Conservation (phyloP, 2,888 invertebrate genomes). For the Himalopsyche tibetana region DNA sequence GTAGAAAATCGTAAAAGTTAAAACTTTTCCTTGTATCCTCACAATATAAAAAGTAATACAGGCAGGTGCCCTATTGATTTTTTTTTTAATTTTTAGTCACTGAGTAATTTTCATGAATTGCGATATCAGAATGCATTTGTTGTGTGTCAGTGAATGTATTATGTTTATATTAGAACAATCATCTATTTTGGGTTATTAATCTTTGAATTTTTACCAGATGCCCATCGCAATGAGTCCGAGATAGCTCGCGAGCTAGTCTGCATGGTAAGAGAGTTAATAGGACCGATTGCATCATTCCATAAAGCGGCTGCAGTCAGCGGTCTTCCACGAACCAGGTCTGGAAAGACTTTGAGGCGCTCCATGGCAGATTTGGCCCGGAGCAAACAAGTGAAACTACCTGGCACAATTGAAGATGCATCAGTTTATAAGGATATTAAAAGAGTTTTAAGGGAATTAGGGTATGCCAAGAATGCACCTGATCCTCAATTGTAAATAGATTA, state of each 20-base stretch:
- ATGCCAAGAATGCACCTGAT: constrained; percentile 84
- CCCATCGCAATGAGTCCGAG: constrained; percentile 74
- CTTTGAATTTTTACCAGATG: constrained; percentile 69
- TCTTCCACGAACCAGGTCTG: constrained; percentile 92
- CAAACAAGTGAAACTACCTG: constrained; percentile 86
- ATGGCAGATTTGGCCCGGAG: constrained; percentile 91
- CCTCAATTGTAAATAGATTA: constrained; percentile 71
- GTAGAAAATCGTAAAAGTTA: no score
- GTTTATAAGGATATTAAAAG: constrained; percentile 88
- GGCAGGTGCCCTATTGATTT: no score
- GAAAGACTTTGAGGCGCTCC: constrained; percentile 88
- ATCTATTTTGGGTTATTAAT: neutral
- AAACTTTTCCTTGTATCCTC: no score
- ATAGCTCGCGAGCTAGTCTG: constrained; percentile 77
- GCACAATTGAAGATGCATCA: constrained; percentile 91
- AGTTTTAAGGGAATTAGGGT: constrained; percentile 86
- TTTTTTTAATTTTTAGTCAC: neutral
- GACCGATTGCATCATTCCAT: constrained; percentile 93
- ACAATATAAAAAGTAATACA: neutral
- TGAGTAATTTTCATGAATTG: no score
- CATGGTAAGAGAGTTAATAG: constrained; percentile 82
- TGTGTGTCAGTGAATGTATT: no score
- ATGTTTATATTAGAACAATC: no score
- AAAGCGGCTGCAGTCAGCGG: constrained; percentile 87
- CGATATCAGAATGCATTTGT: no score